phyloP scores from a whole-genome alignment of 2,888 invertebrate genomes.

The Hedya salicella region DNA sequence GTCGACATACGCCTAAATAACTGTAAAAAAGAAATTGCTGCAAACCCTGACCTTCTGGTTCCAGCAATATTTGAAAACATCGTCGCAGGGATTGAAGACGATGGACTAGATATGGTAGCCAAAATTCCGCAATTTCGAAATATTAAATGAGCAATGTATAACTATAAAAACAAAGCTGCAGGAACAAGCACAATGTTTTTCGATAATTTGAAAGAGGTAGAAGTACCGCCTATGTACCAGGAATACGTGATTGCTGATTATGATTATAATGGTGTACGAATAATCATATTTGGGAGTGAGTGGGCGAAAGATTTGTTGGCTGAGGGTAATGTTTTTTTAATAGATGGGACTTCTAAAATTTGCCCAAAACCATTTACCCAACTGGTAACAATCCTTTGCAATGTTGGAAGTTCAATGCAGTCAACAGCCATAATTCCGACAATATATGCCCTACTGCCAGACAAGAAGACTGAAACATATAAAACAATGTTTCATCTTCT shows the following conservation, averaged over 20 bases:
- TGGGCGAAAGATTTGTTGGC: slow-evolving; percentile 8
- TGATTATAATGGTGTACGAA: slow-evolving; percentile 11
- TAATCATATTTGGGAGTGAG: slow-evolving; percentile 18
- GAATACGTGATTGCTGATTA: neutral
- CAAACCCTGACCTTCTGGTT: neutral
- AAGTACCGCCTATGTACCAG: no score
- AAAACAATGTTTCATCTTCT: no score
- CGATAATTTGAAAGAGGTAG: no score
- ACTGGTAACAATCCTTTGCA: slow-evolving; percentile 9
- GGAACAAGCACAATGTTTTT: slow-evolving; percentile 6
- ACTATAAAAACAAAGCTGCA: slow-evolving; percentile 8
- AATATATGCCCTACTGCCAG: slow-evolving; percentile 15
- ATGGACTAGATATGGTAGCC: neutral
- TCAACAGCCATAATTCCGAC: slow-evolving; percentile 9
- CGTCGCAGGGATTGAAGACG: neutral
- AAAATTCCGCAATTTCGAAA: neutral
- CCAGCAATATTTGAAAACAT: neutral
- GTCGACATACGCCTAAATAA: neutral
- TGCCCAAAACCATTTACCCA: slow-evolving; percentile 16
- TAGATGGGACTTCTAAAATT: slow-evolving; percentile 14
- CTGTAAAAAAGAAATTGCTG: neutral
- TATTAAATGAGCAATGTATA: slow-evolving; percentile 8
- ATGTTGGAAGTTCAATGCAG: slow-evolving; percentile 19
- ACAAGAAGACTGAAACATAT: slow-evolving; percentile 3
- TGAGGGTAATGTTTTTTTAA: slow-evolving; percentile 4